Percentiles rank a stretch among this genome's conserved stretches.
Conservation (phyloP, 2,797 vertebrate genomes). For the Pipistrellus kuhlii region DNA sequence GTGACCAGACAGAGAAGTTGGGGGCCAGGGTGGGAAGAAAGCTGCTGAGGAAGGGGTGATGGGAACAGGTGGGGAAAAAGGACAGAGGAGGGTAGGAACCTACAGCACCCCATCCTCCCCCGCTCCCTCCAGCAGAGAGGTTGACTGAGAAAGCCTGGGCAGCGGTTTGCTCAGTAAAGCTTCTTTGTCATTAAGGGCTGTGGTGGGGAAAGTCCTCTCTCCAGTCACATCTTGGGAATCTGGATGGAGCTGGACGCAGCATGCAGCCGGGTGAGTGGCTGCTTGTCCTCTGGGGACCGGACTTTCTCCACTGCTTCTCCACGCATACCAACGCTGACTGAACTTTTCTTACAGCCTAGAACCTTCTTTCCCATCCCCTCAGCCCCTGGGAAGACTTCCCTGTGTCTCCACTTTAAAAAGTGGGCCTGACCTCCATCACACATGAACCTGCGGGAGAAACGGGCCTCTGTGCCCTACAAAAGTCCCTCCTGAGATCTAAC, state of each 20-base stretch:
- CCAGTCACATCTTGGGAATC: slow-evolving; percentile 74
- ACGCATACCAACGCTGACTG: neutral
- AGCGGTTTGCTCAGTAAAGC: slow-evolving; percentile 77
- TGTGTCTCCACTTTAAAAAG: neutral
- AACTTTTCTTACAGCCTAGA: neutral
- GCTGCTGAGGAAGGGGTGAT: neutral
- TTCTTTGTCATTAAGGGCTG: slow-evolving; percentile 75
- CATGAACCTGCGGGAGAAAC: neutral
- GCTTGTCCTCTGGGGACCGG: slow-evolving; percentile 67
- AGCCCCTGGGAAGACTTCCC: neutral
- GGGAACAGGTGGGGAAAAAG: slow-evolving; percentile 39
- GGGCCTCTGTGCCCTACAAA: neutral
- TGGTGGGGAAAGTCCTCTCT: slow-evolving; percentile 17
- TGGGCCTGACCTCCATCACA: neutral
- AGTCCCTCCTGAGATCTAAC: slow-evolving; percentile 25
- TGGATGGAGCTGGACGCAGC: slow-evolving; percentile 38
- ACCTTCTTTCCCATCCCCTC: neutral
- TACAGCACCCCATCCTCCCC: neutral
- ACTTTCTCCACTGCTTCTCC: slow-evolving; percentile 52
- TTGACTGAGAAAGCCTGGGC: slow-evolving; percentile 44
- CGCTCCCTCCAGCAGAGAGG: neutral
- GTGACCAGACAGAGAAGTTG: neutral
- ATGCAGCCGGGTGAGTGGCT: slow-evolving; percentile 21
- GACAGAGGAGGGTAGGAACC: neutral
- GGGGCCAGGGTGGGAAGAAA: neutral